Conservation (phyloP, 2,888 invertebrate genomes). For the Theretra japonica region DNA sequence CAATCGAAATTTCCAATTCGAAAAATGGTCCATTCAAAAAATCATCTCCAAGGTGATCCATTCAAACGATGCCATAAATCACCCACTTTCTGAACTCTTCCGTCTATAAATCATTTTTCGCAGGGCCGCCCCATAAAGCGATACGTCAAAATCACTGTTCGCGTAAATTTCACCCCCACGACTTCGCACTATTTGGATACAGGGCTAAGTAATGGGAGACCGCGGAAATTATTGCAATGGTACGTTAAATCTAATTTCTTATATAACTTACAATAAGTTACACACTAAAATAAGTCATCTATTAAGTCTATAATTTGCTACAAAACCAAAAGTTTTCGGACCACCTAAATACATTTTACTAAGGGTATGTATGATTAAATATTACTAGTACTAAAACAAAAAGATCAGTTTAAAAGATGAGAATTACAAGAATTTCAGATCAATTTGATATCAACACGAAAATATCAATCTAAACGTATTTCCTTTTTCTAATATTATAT, state of each 20-base stretch:
- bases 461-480: too few species aligned
- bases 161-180: constrained; percentile 64
- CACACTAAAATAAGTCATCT: background rate
- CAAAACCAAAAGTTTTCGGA: too few species aligned
- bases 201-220: constrained; percentile 15
- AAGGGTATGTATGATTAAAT: too few species aligned
- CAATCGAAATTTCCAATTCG: background rate
- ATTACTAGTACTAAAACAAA: too few species aligned
- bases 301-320: too few species aligned
- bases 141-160: constrained; percentile 80
- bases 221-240: background rate
- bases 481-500: too few species aligned
- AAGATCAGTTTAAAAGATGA: too few species aligned
- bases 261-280: background rate
- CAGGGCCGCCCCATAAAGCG: constrained; percentile 62
- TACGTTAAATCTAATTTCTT: constrained; percentile 14
- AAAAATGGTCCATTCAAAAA: constrained; percentile 20
- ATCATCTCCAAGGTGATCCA: constrained; percentile 24
- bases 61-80: constrained; percentile 20
- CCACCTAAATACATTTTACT: too few species aligned
- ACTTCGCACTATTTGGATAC: constrained; percentile 51
- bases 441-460: too few species aligned
- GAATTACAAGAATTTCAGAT: too few species aligned
- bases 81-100: constrained; percentile 27
- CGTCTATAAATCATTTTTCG: constrained; percentile 64